Evolutionary conservation across 2,888 invertebrate genomes (phyloP).

Genomic region (Chloroclysta siterata): DNA sequence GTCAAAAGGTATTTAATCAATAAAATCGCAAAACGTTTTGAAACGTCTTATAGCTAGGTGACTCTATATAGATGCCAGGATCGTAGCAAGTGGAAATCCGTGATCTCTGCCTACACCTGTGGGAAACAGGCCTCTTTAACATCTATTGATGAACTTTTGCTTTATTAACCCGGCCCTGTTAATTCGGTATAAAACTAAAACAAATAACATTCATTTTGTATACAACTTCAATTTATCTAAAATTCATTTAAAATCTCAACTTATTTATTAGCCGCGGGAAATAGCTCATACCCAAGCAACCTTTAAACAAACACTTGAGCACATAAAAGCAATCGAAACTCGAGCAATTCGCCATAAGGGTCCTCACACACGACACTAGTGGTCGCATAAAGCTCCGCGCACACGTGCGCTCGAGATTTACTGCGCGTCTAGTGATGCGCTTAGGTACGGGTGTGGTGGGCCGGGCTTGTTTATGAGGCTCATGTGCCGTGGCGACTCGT

Average conservation of each 20-base stretch:
- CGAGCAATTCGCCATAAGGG: conserved; percentile 36
- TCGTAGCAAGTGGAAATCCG: too few relatives aligned
- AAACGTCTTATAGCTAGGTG: too few relatives aligned
- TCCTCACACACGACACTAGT: conserved; percentile 39
- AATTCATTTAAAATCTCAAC: background rate
- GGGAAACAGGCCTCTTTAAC: too few relatives aligned
- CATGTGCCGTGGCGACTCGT: conserved; percentile 29
- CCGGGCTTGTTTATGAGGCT: conserved; percentile 39
- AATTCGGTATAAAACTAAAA: too few relatives aligned
- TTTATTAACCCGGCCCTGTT: too few relatives aligned
- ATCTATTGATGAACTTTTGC: too few relatives aligned
- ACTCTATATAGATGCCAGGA: too few relatives aligned
- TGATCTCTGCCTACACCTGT: too few relatives aligned
- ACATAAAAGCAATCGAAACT: conserved; percentile 39
- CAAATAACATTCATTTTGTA: too few relatives aligned
- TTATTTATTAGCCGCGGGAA: background rate
- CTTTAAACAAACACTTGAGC: conserved; percentile 24
- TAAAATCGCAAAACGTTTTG: too few relatives aligned
- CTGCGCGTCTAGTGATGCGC: conserved; percentile 37
- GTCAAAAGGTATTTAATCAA: too few relatives aligned
- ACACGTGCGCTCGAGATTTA: conserved; percentile 45
- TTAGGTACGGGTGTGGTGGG: conserved; percentile 30
- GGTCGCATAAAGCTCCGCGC: conserved; percentile 43
- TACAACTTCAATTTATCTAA: background rate
- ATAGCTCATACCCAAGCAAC: conserved; percentile 14